A percentile compares a stretch with the other conserved stretches of the same genome.
phyloP scores from a whole-genome alignment of 2,797 vertebrate species.

The Halcyon leucocephala region DNA sequence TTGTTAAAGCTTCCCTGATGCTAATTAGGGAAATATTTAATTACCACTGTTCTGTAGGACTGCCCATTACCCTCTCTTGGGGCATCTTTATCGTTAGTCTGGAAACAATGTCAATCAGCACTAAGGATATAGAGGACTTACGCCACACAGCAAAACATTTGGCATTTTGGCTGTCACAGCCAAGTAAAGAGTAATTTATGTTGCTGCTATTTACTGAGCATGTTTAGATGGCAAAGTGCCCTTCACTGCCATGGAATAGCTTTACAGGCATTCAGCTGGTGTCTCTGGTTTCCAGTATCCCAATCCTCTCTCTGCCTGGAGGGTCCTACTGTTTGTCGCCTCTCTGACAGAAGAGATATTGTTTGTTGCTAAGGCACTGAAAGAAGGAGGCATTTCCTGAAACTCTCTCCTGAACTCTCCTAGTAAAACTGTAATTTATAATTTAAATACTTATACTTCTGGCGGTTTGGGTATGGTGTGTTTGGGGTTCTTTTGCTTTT shows the following conservation, averaged over 20 bases:
- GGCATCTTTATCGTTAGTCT: background rate
- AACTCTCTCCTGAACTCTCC: background rate
- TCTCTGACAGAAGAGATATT: background rate
- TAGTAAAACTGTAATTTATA: background rate
- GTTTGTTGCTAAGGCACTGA: background rate
- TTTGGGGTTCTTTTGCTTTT: background rate
- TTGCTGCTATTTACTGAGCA: background rate
- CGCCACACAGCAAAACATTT: background rate
- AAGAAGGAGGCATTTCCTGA: background rate
- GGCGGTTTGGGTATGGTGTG: fast-evolving
- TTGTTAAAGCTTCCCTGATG: background rate
- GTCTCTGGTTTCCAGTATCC: background rate
- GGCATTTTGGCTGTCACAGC: background rate
- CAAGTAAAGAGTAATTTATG: background rate
- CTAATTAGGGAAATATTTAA: background rate
- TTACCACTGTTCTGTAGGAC: background rate
- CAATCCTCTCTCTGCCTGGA: background rate
- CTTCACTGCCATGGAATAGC: background rate
- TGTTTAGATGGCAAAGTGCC: background rate
- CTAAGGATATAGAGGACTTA: background rate
- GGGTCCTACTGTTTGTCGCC: background rate
- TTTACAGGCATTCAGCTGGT: background rate
- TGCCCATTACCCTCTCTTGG: background rate
- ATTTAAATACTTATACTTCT: background rate
- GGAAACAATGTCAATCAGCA: background rate